Evolutionary conservation across 2,113 vertebrate species (phyloP), one percentile per base, ranked within the genome.

Genomic region (Brachyhypopomus occidentalis): DNA sequence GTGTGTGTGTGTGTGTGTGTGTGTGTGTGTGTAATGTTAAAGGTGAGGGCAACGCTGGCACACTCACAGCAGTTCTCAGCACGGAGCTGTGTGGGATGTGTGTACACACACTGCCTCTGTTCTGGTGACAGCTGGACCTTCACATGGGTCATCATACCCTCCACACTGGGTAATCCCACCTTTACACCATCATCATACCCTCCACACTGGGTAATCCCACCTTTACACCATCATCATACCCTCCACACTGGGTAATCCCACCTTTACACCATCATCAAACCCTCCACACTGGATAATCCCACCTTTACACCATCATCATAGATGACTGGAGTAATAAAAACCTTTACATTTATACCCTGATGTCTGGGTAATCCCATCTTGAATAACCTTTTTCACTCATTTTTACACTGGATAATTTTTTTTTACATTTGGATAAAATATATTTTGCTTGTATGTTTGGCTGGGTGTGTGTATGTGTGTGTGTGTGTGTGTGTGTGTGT

Each of bases 1-100:
- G 23, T 17, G 25, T 23, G 1, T 0, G 5, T 66, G 8, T 66
- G 27, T 34, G 14, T 5, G 14, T 34, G 70, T 16, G 30, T 30
- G 2, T 30, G 30, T 30, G 30, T 30, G 30, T 30, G 30, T 30
- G 30, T 30, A 3, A 30, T 66, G 1, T 67, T 72, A 55, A 83
- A 95, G 95, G 92, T 96, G 69, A 86, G 91, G 4, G 81, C 89
- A 1, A 89, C 73, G 1, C 84, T 95, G 55, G 85, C 82, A 25
- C 63, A 90, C 0, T 94, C 95, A 0, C 23, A 78, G 2, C 86
- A 94, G 83, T 94, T 90, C 88, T 88, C 89, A 38, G 90, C 80
- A 86, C 83, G 81, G 74, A 69, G 60, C 0, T 90, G 89, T 72
- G 70, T 89, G 1, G 90, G 55, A 17, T 94, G 94, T 84, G 79